Base-by-base conservation (phyloP, 2,888 invertebrate species). In the Cheilosia vernalis region DNA sequence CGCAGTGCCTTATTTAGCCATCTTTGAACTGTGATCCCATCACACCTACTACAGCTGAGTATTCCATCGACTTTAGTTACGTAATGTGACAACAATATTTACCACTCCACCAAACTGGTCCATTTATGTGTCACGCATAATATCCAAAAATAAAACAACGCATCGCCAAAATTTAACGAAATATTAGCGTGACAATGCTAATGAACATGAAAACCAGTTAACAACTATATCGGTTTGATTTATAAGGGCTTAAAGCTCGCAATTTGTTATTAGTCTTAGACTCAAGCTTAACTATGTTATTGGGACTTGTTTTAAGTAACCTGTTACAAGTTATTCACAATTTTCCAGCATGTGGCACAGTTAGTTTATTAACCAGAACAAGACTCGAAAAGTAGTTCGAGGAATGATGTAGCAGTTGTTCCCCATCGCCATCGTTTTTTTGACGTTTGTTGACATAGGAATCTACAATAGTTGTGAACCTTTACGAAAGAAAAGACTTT, bases 51-150 rank as follows among this genome's bases (percentile, higher is more conserved):
- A 4, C 37, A 4, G 10, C 17, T 1, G 9, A 47, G n/a, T 2
- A 17, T 37, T 0, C 37, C 13, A 2, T 47, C 7, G n/a, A 6
- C 17, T 9, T 1, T 1, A 15, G 17, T 17, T 17, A 6, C 44
- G 7, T 17, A 47, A 47, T 17, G 44, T 40, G 9, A 37, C 6
- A 21, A 24, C 10, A 24, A 37, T n/a, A 51, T 21, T 24, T 27
- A 21, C 40, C 58, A 21, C 19, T 30, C 27, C 6, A 30, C 1
- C n/a, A 40, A 58, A 33, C 4, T 44, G 19, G 19, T 55, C 33
- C 49, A 64, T 56, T 47, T 74, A 74, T 47, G 24, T 9, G 44
- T 73, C 33, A 33, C 55, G 17, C 55, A 13, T 37, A 24, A 74
- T 30, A 15, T 21, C 30, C 73, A 13, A 56, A 42, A 63, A 21